These are phyloP conservation scores for Caenorhabditis zanzibari DNA, from an alignment of 2,888 invertebrate species.

Conservation along the genomic window DNA sequence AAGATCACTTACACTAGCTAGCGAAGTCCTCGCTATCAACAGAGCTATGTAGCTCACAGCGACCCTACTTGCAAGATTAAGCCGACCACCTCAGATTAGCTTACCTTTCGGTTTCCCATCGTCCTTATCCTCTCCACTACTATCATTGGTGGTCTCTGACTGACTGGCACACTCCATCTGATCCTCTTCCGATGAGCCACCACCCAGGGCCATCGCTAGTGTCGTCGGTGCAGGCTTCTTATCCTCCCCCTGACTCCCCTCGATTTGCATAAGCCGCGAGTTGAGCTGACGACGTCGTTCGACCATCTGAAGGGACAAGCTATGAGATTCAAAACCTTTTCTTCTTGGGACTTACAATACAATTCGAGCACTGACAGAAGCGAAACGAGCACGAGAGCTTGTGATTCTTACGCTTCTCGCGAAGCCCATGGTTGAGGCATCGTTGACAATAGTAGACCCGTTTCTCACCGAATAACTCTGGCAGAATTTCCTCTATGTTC, in stretches of 20 bases:
- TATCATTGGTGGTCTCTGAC: constrained; percentile 65
- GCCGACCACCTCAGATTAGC: no score
- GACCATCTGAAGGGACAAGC: constrained; percentile 71
- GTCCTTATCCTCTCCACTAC: constrained; percentile 64
- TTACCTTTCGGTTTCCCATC: constrained; percentile 66
- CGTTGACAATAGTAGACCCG: constrained; percentile 77
- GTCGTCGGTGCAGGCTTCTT: constrained; percentile 2
- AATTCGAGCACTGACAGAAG: constrained; percentile 73
- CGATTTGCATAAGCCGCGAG: constrained; percentile 73
- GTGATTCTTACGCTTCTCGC: constrained; percentile 76
- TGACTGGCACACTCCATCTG: constrained; percentile 66
- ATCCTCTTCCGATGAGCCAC: constrained; percentile 63
- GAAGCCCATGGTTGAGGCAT: constrained; percentile 75
- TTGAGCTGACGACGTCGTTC: constrained; percentile 76
- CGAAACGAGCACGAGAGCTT: constrained; percentile 71
- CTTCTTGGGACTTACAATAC: constrained; percentile 74
- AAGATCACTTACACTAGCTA: no score
- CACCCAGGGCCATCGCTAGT: constrained; percentile 20
- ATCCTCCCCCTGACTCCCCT: constrained; percentile 52
- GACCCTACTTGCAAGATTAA: not conserved
- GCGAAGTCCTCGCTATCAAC: no score
- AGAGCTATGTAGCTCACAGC: no score
- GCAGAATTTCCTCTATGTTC: constrained; percentile 79
- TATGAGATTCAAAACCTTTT: no score
- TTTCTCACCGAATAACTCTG: constrained; percentile 77